Evolutionary conservation across 37 sponge, comb jelly and placozoan genomes (phyloP), one percentile per base, ranked within the genome.

Genomic region (Petrosia ficiformis): DNA sequence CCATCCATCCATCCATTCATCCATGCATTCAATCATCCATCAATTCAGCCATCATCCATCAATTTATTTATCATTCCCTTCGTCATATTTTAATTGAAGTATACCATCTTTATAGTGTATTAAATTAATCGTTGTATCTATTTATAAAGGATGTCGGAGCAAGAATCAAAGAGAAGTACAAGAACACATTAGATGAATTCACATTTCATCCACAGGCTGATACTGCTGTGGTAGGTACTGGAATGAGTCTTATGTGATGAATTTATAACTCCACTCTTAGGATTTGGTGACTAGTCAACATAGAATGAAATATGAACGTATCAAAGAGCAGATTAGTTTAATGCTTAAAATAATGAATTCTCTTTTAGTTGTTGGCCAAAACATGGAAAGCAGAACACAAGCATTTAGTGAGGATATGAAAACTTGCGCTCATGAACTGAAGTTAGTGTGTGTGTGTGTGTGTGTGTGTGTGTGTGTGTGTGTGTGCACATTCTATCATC

Each of bases 121-220:
- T n/a, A n/a, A n/a, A n/a, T n/a, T n/a, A n/a, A n/a, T n/a, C n/a
- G n/a, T n/a, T n/a, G n/a, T n/a, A n/a, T n/a, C n/a, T n/a, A n/a
- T n/a, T n/a, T n/a, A 31, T 44, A 66, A 58, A 93, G 88, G 93
- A 91, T 4, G 76, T 87, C 22, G 74, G 77, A 22, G 38, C 37
- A 19, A 34, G 67, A 6, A 25, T 92, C 60, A 93, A 86, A 82
- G 97, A 96, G 22, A 89, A 83, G 60, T 93, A 83, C 40, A 89
- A 82, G 33, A 43, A 34, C 41, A 19, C 32, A 35, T 42, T 42
- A 0, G 97, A 96, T 68, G 97, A 96, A 65, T 86, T 84, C 68
- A 65, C 66, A 22, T 80, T 80, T 22, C 79, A 80, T 68, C 71
- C 66, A 35, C 34, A 59, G 40, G 84, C 84, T 0, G 25, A 65